Conservation (phyloP, 2,113 vertebrate genomes). For the Etheostoma spectabile region DNA sequence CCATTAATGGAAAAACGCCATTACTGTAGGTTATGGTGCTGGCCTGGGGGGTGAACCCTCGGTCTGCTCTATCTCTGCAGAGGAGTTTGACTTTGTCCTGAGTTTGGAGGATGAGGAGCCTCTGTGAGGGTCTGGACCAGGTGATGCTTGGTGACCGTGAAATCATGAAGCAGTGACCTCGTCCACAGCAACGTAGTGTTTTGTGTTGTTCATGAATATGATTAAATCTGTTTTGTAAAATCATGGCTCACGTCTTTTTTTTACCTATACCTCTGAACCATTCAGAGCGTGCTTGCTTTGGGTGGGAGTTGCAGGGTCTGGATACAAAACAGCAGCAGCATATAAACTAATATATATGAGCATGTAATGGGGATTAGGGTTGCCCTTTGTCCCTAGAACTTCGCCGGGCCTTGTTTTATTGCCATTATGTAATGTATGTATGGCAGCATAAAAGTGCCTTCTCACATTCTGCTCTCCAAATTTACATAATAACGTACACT, state of each 20-base stretch:
- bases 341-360: not conserved
- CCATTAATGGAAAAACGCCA: no score
- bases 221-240: slow-evolving; percentile 24
- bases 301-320: no score
- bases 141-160: not conserved
- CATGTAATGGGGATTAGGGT: not conserved
- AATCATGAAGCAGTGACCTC: not conserved
- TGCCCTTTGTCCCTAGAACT: not conserved
- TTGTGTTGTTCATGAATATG: not conserved
- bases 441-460: not conserved
- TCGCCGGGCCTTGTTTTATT: not conserved
- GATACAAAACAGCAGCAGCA: not conserved
- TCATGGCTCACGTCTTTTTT: not conserved
- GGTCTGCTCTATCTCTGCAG: slow-evolving; percentile 77
- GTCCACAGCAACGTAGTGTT: not conserved
- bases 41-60: not conserved
- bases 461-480: not conserved
- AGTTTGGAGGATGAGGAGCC: slow-evolving; percentile 89
- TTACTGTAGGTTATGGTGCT: no score
- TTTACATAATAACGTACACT: not conserved
- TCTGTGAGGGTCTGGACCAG: slow-evolving; percentile 64
- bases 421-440: not conserved
- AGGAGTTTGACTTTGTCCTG: slow-evolving; percentile 93
- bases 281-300: not conserved
- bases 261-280: not conserved